A percentile compares a stretch with the other conserved stretches of the same genome.
Evolutionary conservation across 37 sponge, comb jelly and placozoan species (phyloP).

Genomic region (Lycopodina hypogea): DNA sequence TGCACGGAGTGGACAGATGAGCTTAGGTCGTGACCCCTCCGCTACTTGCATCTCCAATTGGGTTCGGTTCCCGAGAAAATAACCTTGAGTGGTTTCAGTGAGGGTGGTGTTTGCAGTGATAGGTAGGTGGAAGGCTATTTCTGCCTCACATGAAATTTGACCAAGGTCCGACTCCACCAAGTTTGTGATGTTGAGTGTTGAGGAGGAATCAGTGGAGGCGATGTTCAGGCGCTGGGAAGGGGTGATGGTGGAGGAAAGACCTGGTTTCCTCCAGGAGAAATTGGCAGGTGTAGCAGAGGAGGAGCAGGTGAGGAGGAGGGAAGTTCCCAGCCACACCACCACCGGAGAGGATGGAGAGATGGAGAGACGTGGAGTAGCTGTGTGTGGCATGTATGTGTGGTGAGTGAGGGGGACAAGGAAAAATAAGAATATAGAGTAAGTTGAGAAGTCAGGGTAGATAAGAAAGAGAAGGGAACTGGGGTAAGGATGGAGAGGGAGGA

Average conservation of each 20-base stretch:
- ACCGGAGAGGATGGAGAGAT: not conserved
- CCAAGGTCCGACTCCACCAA: conserved; percentile 9
- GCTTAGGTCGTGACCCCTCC: not conserved
- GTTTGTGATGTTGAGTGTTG: not conserved
- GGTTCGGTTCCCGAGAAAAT: not conserved
- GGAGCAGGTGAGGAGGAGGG: conserved; percentile 2
- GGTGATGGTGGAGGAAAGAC: not conserved
- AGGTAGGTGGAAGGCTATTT: not conserved
- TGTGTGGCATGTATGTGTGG: not conserved
- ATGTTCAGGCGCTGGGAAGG: not conserved
- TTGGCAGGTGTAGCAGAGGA: not conserved
- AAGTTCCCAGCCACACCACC: not conserved
- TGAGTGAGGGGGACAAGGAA: too few species aligned
- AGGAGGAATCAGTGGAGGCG: not conserved
- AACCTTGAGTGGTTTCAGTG: conserved; percentile 2
- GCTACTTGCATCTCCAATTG: not conserved
- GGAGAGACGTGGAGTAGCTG: conserved; percentile 1
- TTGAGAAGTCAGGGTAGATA: not conserved
- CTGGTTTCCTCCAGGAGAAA: not conserved
- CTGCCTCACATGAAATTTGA: conserved; percentile 19
- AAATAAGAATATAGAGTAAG: too few species aligned
- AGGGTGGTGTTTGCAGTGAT: not conserved
- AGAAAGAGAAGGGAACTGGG: not conserved
- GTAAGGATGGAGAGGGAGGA: not conserved
- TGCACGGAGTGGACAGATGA: conserved; percentile 16